Evolutionary conservation across 2,797 vertebrate species (phyloP), one percentile per base, ranked within the genome.

Genomic region (Phyllotis vaccarum): DNA sequence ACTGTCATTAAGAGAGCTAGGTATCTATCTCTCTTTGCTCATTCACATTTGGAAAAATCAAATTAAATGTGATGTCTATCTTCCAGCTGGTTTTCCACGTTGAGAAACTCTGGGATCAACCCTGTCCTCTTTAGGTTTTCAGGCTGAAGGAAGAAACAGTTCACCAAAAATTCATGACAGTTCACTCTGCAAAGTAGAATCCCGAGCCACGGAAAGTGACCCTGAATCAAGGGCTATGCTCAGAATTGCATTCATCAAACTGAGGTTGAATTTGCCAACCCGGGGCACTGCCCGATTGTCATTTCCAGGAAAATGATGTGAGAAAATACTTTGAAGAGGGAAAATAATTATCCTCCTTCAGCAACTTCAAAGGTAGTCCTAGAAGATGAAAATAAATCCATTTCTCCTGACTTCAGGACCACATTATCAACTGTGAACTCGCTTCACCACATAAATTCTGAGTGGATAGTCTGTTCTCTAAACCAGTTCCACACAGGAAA

Each of bases 301-400:
- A 96, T 95, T 96, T 97, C 96, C 90, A 96, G 95, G 95, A 96
- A 97, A 97, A 97, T 95, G 96, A 98, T 97, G 95, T 96, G 97
- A 97, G 95, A 96, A 98, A 97, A 96, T 96, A 96, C 97, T 98
- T 97, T 98, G 97, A 98, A 98, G 97, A 97, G 95, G 96, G 85
- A 96, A 95, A 78, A 93, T 97, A 90, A 97, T 19, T 74, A 95
- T 93, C 95, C 95, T 97, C 95, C 94, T 96, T 97, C 79, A 97
- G 93, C 74, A 95, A 98, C 94, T 98, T 97, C 97, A 97, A 97
- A 98, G 98, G 58, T 46, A 89, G 74, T 93, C 93, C 93, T 83
- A 86, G 96, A 95, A 97, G 97, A 98, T 96, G 97, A 96, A 98
- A 98, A 97, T 96, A 96, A 97, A 97, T 97, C 96, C 89, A 97